These are phyloP conservation scores for Drosophila pseudoananassae DNA, from an alignment of 1,140 invertebrate genomes.

Conservation along the genomic window DNA sequence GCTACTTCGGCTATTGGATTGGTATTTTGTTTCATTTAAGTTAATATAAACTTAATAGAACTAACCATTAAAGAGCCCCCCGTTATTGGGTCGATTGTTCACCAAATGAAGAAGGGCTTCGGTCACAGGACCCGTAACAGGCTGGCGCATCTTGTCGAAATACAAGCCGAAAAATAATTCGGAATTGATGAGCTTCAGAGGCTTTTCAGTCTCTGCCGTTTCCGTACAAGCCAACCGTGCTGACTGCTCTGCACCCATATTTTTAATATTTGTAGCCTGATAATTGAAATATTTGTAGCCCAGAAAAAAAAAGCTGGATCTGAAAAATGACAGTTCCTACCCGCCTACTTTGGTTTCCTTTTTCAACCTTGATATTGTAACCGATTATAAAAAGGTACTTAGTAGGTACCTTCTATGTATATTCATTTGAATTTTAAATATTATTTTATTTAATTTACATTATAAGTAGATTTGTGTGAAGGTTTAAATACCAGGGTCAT, in stretches of 20 bases:
- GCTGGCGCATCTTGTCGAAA: conserved; percentile 49
- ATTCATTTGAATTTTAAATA: too few species aligned
- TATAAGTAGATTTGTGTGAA: too few species aligned
- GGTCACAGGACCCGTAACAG: conserved; percentile 56
- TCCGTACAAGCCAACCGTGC: conserved; percentile 59
- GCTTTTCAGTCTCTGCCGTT: conserved; percentile 41
- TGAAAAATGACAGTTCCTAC: too few species aligned
- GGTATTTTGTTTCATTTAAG: neutral
- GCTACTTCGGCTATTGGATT: neutral
- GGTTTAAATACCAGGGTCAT: too few species aligned
- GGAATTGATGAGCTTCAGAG: conserved; percentile 25
- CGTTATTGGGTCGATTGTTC: neutral
- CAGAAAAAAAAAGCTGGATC: too few species aligned
- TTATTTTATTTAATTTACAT: too few species aligned
- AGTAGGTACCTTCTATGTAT: too few species aligned
- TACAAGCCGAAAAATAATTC: conserved; percentile 50
- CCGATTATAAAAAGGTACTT: too few species aligned
- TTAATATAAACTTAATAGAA: neutral
- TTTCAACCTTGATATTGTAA: too few species aligned
- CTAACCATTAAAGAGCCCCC: neutral
- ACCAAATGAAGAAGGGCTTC: conserved; percentile 54
- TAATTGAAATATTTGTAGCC: too few species aligned
- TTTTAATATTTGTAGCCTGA: neutral
- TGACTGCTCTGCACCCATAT: conserved; percentile 68
- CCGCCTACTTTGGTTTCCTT: too few species aligned